Conservation (phyloP, 2,797 vertebrate species). For the Pangasius macronema region DNA sequence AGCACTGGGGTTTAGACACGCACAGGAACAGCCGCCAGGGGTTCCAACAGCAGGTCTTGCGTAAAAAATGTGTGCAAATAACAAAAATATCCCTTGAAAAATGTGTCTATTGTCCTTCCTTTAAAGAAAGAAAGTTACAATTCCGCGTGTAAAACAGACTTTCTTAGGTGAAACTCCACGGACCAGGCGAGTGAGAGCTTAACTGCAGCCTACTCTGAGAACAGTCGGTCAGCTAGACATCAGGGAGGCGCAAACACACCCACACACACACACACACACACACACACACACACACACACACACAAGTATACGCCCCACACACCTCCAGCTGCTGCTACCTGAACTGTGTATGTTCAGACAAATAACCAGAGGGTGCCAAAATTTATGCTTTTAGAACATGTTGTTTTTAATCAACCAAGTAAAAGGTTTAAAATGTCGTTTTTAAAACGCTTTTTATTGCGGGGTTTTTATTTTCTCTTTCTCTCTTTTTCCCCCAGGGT, state of each 20-base stretch:
- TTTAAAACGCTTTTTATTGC: conserved; percentile 35
- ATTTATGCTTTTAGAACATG: neutral
- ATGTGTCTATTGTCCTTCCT: neutral
- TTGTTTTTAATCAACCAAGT: neutral
- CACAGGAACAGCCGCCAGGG: neutral
- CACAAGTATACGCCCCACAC: conserved; percentile 1
- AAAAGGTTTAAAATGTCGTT: conserved; percentile 16
- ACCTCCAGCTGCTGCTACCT: conserved; percentile 11
- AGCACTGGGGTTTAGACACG: neutral
- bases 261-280: neutral
- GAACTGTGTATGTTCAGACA: neutral
- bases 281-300: neutral
- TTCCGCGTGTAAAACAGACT: neutral
- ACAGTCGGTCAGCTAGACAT: conserved; percentile 4
- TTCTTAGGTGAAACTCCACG: conserved; percentile 16
- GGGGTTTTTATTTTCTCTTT: conserved; percentile 37
- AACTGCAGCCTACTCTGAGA: neutral
- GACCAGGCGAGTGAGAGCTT: neutral
- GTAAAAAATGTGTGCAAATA: neutral
- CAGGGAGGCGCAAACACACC: neutral
- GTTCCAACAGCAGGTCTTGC: neutral
- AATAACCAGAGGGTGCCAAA: neutral
- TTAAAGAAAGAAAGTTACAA: neutral
- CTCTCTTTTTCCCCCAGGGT: conserved; percentile 39
- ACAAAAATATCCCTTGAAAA: neutral